These are phyloP conservation scores for Grapholita molesta DNA, from an alignment of 1,140 invertebrate species.

Conservation along the genomic window DNA sequence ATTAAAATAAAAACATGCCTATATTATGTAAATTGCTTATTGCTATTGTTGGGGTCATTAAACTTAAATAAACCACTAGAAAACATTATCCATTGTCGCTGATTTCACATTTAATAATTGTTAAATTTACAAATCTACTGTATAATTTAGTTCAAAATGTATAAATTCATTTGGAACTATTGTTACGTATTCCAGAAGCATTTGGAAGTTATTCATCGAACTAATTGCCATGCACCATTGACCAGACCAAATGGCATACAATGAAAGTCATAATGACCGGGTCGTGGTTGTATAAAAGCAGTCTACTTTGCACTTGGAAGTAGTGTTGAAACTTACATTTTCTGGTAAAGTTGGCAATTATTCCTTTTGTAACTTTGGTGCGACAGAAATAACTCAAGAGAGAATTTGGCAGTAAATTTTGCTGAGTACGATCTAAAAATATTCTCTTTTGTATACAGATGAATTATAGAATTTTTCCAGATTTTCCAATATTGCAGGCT, in stretches of 20 bases:
- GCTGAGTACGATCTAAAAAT: too few relatives aligned
- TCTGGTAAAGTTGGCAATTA: slow-evolving; percentile 12
- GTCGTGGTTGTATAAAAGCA: neutral
- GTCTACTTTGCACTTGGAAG: neutral
- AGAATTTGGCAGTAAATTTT: neutral
- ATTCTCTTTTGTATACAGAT: neutral
- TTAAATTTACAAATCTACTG: neutral
- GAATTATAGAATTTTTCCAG: too few relatives aligned
- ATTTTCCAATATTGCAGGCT: too few relatives aligned
- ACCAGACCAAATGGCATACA: neutral
- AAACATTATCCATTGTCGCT: neutral
- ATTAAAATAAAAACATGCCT: neutral
- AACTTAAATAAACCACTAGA: neutral
- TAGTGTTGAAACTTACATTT: neutral
- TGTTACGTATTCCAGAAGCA: neutral
- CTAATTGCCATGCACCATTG: neutral
- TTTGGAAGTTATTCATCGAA: slow-evolving; percentile 6
- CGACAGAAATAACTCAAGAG: neutral
- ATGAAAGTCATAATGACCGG: neutral
- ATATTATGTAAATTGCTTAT: neutral
- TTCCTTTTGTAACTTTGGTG: slow-evolving; percentile 1
- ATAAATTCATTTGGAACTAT: neutral
- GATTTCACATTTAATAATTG: neutral
- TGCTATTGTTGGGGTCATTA: neutral
- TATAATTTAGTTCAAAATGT: neutral